Evolutionary conservation across 2,797 vertebrate species (phyloP).

Genomic region (Sebastes ruberrimus): DNA sequence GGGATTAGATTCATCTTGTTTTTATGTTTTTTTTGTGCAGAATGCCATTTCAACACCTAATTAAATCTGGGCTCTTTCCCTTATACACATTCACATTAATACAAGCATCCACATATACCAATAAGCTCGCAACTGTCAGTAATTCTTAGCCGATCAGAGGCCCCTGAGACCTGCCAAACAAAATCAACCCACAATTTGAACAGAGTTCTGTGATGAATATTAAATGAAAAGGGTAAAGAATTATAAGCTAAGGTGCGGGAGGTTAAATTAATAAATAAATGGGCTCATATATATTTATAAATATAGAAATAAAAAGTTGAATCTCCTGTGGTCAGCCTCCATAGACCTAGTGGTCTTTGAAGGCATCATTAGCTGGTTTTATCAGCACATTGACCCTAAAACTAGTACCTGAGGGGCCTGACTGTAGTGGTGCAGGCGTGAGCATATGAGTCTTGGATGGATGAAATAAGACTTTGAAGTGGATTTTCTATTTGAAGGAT

Average conservation of each 20-base stretch:
- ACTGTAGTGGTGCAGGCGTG: constrained; percentile 73
- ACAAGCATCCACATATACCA: constrained; percentile 1
- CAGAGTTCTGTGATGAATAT: constrained; percentile 63
- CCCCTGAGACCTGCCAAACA: constrained; percentile 61
- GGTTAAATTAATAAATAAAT: constrained; percentile 80
- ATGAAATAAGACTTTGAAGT: constrained; percentile 88
- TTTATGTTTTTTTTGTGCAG: background rate
- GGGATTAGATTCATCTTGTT: constrained; percentile 1
- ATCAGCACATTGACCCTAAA: constrained; percentile 84
- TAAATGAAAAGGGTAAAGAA: constrained; percentile 69
- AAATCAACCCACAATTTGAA: constrained; percentile 58
- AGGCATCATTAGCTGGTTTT: constrained; percentile 85
- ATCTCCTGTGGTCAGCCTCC: constrained; percentile 83
- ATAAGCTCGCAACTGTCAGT: constrained; percentile 35
- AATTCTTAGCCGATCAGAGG: constrained; percentile 39
- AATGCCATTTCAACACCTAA: constrained; percentile 13
- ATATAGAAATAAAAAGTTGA: constrained; percentile 73
- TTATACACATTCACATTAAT: constrained; percentile 5
- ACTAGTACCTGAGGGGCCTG: constrained; percentile 81
- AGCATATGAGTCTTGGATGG: constrained; percentile 74
- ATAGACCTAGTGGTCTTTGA: constrained; percentile 82
- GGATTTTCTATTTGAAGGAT: constrained; percentile 85
- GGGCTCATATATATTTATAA: constrained; percentile 74
- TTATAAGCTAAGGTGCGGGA: constrained; percentile 67
- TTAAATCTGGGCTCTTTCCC: constrained; percentile 11